Base-by-base conservation (phyloP, 2,797 vertebrate genomes). In the Eremophila alpestris region DNA sequence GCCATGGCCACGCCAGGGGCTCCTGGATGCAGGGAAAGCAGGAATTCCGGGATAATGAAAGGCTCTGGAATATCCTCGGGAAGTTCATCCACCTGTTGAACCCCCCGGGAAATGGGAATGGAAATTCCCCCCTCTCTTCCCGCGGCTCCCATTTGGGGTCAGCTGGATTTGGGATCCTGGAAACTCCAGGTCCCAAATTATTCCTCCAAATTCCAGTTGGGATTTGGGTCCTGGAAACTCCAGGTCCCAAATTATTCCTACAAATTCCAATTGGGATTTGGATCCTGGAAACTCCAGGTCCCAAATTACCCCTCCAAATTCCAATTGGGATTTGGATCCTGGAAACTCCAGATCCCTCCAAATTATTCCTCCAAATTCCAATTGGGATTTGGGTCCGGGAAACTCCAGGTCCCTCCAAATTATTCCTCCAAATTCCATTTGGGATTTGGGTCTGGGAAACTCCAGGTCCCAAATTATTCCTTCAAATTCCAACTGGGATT, bases 1-100 rank as follows among this genome's bases (percentile, higher is more conserved):
- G 94, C 97, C 96, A 97, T 97, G 97, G 91, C 96, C 96, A 97
- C 97, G 79, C 94, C 75, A n/a, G 94, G 89, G 95, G 94, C 95
- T 96, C 90, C 95, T 10, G 77, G 89, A 86, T 93, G 67, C 68
- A 73, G 36, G 91, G 58, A 69, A 95, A 94, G 8, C 17, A 84
- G 95, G 95, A 90, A 96, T 97, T 97, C 95, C 71, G 60, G 95
- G 91, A 94, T 88, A 73, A 92, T 36, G 95, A 88, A 95, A 81
- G 89, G 74, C 93, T 36, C 56, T 45, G 65, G 65, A 60, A 69
- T 91, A 95, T 94, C 91, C 91, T 69, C 5, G 43, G 74, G 96
- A 93, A 93, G 95, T 95, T 97, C 94, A 93, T 88, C 94, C 95
- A 88, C 46, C 73, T 19, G 49, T 36, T 26, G 68, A 95, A 95